Evolutionary conservation across 2,113 vertebrate genomes (phyloP), one percentile per base, ranked within the genome.

Genomic region (Rissa tridactyla): DNA sequence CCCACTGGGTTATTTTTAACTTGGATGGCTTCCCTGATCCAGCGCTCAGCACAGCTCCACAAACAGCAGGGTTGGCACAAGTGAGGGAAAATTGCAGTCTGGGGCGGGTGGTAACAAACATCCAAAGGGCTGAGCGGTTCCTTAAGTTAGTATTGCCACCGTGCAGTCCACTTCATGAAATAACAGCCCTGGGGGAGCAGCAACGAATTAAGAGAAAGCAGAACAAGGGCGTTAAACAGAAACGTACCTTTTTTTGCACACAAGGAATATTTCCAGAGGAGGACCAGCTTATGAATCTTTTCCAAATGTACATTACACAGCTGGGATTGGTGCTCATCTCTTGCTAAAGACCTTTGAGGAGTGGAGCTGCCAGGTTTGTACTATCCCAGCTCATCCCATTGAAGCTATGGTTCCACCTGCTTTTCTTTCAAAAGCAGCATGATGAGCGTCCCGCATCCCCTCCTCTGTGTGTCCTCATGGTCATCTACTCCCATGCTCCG

Each of bases 281-380:
- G 36, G 42, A 69, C 54, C 49, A 30, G 25, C 32, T 83, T 34
- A 32, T 30, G 40, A 68, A 82, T 71, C 11, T 79, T 82, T 90
- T 76, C 49, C 42, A n/a, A 25, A n/a, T 0, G 1, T 57, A n/a
- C 0, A 1, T 47, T 25, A 61, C 40, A 21, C 22, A 38, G 32
- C n/a, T 58, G 70, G 42, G 79, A 64, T 34, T 0, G 0, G 19
- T 65, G 76, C 32, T 60, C 20, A 7, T n/a, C 18, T 83, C 71
- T 82, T 64, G 32, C 64, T 34, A 16, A 69, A 34, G 64, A 51
- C 44, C 58, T 85, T 29, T 13, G 29, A 82, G 82, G 52, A 79
- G 34, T 18, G 15, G 26, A 87, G 54, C 58, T 91, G 64, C 68
- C 10, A 4, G 32, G 40, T 73, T 57, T 83, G 36, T 58, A 25